Evolutionary conservation across 2,888 invertebrate species (phyloP), one percentile per base, ranked within the genome.

Genomic region (Operophtera brumata): DNA sequence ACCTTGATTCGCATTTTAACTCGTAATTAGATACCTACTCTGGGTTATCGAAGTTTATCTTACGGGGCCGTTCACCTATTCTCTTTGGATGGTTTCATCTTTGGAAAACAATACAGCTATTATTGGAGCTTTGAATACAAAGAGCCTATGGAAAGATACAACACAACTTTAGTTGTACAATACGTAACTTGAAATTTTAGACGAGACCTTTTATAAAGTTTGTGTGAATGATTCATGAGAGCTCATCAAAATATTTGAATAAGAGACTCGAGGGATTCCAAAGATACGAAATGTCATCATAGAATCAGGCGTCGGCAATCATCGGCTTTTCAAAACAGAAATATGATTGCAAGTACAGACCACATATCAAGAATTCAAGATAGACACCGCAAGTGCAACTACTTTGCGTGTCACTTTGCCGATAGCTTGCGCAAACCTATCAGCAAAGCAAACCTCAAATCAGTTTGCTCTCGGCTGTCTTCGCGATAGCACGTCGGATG

Each of bases 21-120:
- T 57, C 54, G 20, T 47, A 41, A 58, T 53, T 20, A 20, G 20
- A 20, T 48, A 41, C n/a, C n/a, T n/a, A n/a, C 53, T 45, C 54
- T 54, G 64, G 73, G 77, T 71, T 74, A 76, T 72, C 72, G 57
- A 54, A 67, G 71, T 75, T 70, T 75, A 76, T 74, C 74, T 51
- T 46, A 47, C 47, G 54, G 47, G 57, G 35, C 54, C 65, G 59
- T 64, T 67, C 50, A 67, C 62, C 35, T 32, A 37, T 20, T 40
- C 28, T 48, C 36, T 59, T 42, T 36, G 4, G 42, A 42, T 40
- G 40, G 39, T 45, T 50, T 43, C 43, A 53, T 54, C 20, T 20
- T 48, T 43, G 26, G 25, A 30, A 1, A 6, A 43, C 43, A 61
- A 51, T 54, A 40, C 44, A 44, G 54, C 42, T 44, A 51, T 54